Percentiles rank a stretch among this genome's conserved stretches.
Conservation (phyloP, 1,140 invertebrate genomes). For the Colletes gigas region DNA sequence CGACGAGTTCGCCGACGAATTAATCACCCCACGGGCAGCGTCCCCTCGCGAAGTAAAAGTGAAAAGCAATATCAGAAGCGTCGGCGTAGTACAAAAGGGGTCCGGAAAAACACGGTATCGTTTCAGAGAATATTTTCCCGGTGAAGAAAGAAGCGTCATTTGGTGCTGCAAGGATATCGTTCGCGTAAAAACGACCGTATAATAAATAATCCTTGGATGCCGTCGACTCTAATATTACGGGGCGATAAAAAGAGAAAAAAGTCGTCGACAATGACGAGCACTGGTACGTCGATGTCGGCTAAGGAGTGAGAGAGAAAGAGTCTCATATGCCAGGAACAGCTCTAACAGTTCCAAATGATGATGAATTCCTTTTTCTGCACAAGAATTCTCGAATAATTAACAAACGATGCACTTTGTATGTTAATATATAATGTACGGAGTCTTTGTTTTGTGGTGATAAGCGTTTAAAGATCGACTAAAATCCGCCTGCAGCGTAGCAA, state of each 20-base stretch:
- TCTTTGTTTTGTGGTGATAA: no score
- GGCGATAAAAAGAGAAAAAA: conserved; percentile 39
- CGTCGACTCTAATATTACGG: conserved; percentile 50
- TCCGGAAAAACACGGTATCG: background rate
- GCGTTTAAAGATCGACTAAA: no score
- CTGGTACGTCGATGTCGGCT: background rate
- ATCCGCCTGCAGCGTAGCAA: no score
- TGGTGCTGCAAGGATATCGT: conserved; percentile 18
- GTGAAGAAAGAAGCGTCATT: conserved; percentile 35
- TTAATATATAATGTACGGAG: no score
- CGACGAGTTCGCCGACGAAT: background rate
- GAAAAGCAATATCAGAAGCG: conserved; percentile 27
- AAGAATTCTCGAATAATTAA: no score
- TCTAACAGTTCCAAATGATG: background rate
- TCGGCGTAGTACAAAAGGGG: background rate
- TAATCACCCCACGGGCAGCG: background rate
- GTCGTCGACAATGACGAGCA: conserved; percentile 22
- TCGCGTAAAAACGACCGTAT: conserved; percentile 39
- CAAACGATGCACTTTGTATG: no score
- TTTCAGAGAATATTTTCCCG: conserved; percentile 33
- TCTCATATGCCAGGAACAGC: background rate
- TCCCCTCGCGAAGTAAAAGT: background rate
- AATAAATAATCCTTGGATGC: conserved; percentile 56
- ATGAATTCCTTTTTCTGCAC: no score
- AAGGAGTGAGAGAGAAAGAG: background rate